Evolutionary conservation across 2,113 vertebrate species (phyloP), one percentile per base, ranked within the genome.

Genomic region (Rhinopomastus cyanomelas): DNA sequence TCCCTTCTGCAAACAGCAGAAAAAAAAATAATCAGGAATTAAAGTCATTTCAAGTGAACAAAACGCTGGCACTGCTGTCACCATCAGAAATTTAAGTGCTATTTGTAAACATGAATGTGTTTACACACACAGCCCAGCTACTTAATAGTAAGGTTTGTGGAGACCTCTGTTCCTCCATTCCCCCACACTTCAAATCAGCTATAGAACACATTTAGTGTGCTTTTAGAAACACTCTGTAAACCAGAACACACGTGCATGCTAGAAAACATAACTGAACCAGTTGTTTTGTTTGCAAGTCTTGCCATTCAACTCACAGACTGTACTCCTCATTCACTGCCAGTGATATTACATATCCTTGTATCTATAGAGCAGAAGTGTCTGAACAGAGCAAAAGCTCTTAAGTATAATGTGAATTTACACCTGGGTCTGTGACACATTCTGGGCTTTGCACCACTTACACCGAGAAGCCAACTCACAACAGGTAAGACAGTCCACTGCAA

Each of bases 231-330:
- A n/a, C n/a, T n/a, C n/a, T n/a, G n/a, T n/a, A n/a, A n/a, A n/a
- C n/a, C n/a, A n/a, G 29, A 69, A 57, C 52, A 80, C 14, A 16
- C 2, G 21, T 2, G 11, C 48, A 56, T 8, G 1, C 2, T 0
- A 37, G 64, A 26, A 51, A 55, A 64, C 48, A 51, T 8, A 29
- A 34, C 7, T 21, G 30, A 51, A 71, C 18, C 51, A 4, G 8
- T 8, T 29, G n/a, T 8, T 66, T 37, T 27, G 30, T 23, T 44
- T 26, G 27, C 16, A 48, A 81, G 48, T 57, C 36, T 72, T 64
- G 44, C 2, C 1, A 39, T 18, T 29, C 26, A 19, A n/a, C 25
- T 51, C 75, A 21, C 39, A 61, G 73, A 10, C 53, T 69, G 18
- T 51, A 56, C 20, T 30, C n/a, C n/a, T n/a, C n/a, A n/a, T n/a